A percentile compares a stretch with the other conserved stretches of the same genome.
These are phyloP conservation scores for Anisognathus igniventris DNA, from an alignment of 2,797 vertebrate species.

Conservation along the genomic window DNA sequence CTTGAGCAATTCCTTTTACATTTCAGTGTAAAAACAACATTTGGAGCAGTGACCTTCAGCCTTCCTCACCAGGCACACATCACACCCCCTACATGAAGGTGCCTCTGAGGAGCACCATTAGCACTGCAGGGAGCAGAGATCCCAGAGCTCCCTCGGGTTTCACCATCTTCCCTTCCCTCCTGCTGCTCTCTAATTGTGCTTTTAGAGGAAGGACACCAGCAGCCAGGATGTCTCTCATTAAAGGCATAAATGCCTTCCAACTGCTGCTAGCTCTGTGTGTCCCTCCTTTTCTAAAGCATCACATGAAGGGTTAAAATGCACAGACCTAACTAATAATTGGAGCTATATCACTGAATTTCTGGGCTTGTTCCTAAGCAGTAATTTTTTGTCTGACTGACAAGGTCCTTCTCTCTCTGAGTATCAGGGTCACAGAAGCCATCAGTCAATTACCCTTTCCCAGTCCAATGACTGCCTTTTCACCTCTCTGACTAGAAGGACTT, in stretches of 20 bases:
- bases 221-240: not conserved
- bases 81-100: not conserved
- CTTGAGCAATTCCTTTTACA: not conserved
- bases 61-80: not conserved
- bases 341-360: not conserved
- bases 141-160: not conserved
- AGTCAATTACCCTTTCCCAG: slow-evolving; percentile 58
- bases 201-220: not conserved
- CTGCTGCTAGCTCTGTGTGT: not conserved
- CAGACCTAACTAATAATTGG: not conserved
- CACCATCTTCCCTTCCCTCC: not conserved
- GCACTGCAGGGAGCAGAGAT: not conserved
- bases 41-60: not conserved
- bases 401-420: slow-evolving; percentile 10
- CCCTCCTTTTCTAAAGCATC: not conserved
- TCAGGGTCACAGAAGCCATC: slow-evolving; percentile 42
- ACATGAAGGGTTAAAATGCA: slow-evolving; percentile 20
- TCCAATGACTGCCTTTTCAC: slow-evolving; percentile 46
- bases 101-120: not conserved
- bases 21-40: not conserved
- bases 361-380: not conserved
- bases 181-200: not conserved
- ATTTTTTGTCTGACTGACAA: slow-evolving; percentile 46
- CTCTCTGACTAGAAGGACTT: slow-evolving; percentile 31
- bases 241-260: not conserved